phyloP scores from a whole-genome alignment of 2,888 invertebrate species.

The Drosophila conformis region DNA sequence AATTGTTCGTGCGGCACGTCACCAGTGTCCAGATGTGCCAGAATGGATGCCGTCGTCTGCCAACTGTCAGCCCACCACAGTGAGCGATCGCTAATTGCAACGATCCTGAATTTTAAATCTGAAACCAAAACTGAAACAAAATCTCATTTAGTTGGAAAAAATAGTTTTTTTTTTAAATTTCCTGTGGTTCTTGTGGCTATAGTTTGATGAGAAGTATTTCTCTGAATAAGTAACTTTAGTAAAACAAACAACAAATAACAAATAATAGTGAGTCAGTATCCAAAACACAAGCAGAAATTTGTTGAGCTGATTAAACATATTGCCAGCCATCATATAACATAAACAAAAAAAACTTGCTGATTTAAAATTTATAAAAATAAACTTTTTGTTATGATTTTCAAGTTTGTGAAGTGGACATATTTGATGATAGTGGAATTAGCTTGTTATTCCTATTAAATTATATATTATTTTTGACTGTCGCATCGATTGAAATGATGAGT shows the following conservation, averaged over 20 bases:
- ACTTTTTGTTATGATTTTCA: background rate
- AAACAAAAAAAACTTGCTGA: background rate
- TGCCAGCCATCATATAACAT: background rate
- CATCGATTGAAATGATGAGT: background rate
- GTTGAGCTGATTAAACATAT: background rate
- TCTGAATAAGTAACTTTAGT: background rate
- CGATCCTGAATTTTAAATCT: background rate
- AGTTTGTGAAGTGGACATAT: background rate
- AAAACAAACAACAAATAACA: background rate
- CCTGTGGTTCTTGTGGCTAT: background rate
- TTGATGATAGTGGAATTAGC: background rate
- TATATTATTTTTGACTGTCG: background rate
- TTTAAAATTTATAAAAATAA: background rate
- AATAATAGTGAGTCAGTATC: background rate
- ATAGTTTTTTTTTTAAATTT: background rate
- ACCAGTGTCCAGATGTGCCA: conserved; percentile 57
- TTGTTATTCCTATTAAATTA: background rate
- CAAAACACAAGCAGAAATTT: background rate
- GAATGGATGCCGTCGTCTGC: background rate
- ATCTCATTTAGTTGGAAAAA: background rate
- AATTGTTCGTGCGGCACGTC: conserved; percentile 33
- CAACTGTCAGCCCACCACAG: background rate
- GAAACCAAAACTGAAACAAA: background rate
- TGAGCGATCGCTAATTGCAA: conserved; percentile 3
- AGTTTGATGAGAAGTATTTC: background rate